Evolutionary conservation across 35 echinoderm and acorn worm species (phyloP).

Genomic region (Apostichopus japonicus): DNA sequence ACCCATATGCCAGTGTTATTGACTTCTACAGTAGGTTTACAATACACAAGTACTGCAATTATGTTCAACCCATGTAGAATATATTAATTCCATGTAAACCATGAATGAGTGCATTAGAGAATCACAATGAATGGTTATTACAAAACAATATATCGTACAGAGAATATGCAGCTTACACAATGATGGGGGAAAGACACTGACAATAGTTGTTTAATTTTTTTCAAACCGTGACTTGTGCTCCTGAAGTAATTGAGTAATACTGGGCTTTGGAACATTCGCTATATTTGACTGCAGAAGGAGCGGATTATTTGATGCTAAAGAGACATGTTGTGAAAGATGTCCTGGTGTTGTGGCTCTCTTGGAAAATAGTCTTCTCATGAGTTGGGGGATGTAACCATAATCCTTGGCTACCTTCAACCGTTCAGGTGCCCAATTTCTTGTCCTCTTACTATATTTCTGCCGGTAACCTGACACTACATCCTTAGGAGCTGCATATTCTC

Average conservation of each 20-base stretch:
- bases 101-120: too few relatives aligned
- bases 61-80: too few relatives aligned
- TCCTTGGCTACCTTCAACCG: conserved; percentile 20
- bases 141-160: too few relatives aligned
- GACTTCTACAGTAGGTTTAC: too few relatives aligned
- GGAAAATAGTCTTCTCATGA: neutral
- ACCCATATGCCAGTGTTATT: too few relatives aligned
- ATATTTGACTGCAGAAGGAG: conserved; percentile 3
- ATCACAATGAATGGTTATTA: too few relatives aligned
- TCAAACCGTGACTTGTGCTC: conserved; percentile 21
- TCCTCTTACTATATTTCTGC: conserved; percentile 40
- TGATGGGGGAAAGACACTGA: too few relatives aligned
- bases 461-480: conserved; percentile 26
- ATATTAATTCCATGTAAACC: too few relatives aligned
- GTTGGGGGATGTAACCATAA: conserved; percentile 58
- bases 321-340: conserved; percentile 42
- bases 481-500: neutral
- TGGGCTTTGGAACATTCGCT: conserved; percentile 14
- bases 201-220: neutral
- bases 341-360: conserved; percentile 25
- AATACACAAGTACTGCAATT: too few relatives aligned
- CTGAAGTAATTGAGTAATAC: neutral
- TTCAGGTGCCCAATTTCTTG: neutral
- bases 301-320: conserved; percentile 18
- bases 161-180: too few relatives aligned